phyloP scores from a whole-genome alignment of 1,140 invertebrate species.

The Agrypnia vestita region DNA sequence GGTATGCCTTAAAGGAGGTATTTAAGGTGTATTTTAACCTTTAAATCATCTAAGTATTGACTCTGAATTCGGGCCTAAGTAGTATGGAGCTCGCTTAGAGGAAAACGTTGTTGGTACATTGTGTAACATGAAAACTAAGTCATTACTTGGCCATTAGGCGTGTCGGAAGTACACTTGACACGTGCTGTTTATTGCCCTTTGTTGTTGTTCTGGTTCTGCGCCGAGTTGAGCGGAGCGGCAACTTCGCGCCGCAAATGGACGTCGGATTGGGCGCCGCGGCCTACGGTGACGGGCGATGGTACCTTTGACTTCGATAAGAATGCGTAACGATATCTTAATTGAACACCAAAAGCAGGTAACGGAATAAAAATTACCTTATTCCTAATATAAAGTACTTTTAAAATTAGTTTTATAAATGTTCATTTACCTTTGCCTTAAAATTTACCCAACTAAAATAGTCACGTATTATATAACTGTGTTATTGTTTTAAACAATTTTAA shows the following conservation, averaged over 20 bases:
- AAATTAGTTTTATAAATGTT: no score
- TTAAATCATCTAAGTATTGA: no score
- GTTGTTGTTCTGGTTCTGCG: conserved; percentile 5
- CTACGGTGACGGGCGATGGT: background rate
- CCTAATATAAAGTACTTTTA: no score
- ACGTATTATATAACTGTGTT: no score
- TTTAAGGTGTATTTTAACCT: no score
- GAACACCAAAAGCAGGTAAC: background rate
- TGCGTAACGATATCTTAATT: conserved; percentile 2
- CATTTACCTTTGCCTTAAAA: no score
- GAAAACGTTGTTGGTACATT: background rate
- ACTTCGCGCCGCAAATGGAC: conserved; percentile 28
- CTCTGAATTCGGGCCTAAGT: no score
- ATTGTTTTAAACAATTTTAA: no score
- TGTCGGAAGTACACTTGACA: conserved; percentile 38
- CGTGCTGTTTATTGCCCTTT: conserved; percentile 43
- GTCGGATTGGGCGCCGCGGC: background rate
- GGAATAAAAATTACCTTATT: no score
- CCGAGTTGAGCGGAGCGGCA: background rate
- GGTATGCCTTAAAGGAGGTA: no score
- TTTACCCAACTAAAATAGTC: no score
- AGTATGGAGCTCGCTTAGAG: background rate
- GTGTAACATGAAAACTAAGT: background rate
- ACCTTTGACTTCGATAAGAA: background rate
- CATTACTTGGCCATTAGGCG: conserved; percentile 36